Evolutionary conservation across 1,140 invertebrate genomes (phyloP), one percentile per base, ranked within the genome.

Genomic region (Caenorhabditis briggsae): DNA sequence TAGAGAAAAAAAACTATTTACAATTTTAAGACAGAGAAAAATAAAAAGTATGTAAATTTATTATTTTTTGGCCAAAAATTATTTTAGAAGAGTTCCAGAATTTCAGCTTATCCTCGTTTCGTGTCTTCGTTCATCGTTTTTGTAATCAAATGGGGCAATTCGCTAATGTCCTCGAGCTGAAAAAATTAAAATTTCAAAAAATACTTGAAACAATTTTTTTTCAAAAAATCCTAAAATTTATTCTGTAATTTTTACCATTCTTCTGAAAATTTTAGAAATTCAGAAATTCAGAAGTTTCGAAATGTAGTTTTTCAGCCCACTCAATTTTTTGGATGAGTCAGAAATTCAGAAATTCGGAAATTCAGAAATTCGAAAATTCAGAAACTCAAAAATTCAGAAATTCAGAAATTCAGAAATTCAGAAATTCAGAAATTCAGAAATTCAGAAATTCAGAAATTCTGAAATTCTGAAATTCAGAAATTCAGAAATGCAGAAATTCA

Each of bases 51-150:
- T 11, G 25, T 14, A 9, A 7, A 61, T 25, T 50, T 78, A 50
- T 48, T 78, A 46, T 12, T 20, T 78, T 78, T 50, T 78, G 2
- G 12, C n/a, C 23, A 11, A 11, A 25, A 11, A 20, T 9, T 61
- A 9, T 61, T 58, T 20, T 58, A 2, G 8, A 58, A 9, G 56
- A 20, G 59, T 25, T 53, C 50, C 50, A 53, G 11, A 16, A 33
- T 59, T n/a, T 33, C 33, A 64, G 20, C 64, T 41, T 74, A 87
- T 50, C 86, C 86, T 14, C 86, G 86, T 41, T 83, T 87, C 43
- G 82, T 87, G 74, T 87, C 86, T 64, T 84, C 82, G 41, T 65
- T 84, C 56, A 87, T 83, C 43, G 87, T 70, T 85, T 87, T 83
- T 48, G 64, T 46, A 61, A 87, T 84, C 46, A 87, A 55, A 33